These are phyloP conservation scores for Diplazon laetatorius DNA, from an alignment of 2,888 invertebrate species.

Conservation along the genomic window DNA sequence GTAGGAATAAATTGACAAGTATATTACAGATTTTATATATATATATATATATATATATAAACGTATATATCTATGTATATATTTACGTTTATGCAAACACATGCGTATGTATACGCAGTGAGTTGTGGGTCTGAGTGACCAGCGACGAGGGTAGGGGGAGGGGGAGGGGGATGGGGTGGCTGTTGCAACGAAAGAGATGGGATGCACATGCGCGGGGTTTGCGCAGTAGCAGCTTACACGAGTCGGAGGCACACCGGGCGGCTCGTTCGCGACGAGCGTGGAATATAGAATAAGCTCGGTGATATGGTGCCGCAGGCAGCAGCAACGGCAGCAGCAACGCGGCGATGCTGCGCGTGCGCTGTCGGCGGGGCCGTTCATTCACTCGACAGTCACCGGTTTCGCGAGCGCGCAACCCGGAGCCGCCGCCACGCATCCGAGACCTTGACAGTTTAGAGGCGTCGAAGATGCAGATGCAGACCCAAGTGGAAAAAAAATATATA, in stretches of 20 bases:
- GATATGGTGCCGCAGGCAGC: not conserved
- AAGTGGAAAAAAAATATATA: no score
- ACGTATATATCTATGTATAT: not conserved
- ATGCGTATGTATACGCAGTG: not conserved
- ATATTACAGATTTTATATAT: conserved; percentile 2
- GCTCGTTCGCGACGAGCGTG: conserved; percentile 42
- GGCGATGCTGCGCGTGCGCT: conserved; percentile 27
- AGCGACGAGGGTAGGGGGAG: conserved; percentile 30
- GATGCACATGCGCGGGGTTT: conserved; percentile 44
- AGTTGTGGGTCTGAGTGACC: conserved; percentile 5
- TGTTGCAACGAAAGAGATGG: conserved; percentile 30
- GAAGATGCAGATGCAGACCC: conserved; percentile 66
- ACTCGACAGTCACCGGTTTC: conserved; percentile 39
- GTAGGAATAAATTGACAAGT: conserved; percentile 42
- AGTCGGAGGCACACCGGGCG: conserved; percentile 1
- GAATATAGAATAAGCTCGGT: conserved; percentile 51
- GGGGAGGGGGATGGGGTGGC: conserved; percentile 35
- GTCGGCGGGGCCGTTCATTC: conserved; percentile 62
- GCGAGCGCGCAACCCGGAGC: conserved; percentile 35
- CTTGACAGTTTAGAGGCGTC: conserved; percentile 72
- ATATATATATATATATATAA: not conserved
- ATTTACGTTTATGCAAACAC: no score
- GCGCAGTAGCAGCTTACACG: conserved; percentile 27
- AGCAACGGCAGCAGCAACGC: not conserved
- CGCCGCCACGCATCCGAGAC: conserved; percentile 52